Percentiles rank a stretch among this genome's conserved stretches.
Evolutionary conservation across 1,140 invertebrate species (phyloP).

Genomic region (Meloidogyne exigua): DNA sequence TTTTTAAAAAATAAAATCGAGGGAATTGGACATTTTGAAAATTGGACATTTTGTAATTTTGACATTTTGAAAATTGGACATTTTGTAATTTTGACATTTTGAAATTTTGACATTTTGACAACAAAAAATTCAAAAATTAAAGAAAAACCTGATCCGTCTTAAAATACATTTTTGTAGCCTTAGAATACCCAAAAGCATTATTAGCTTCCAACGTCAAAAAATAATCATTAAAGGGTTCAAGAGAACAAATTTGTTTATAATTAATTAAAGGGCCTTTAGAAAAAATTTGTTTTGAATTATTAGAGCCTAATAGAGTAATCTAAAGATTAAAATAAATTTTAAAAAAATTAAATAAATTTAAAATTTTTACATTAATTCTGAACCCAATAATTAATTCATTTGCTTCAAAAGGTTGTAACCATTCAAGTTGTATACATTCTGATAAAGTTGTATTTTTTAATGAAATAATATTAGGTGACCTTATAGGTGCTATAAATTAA

Average conservation of each 20-base stretch:
- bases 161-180: constrained; percentile 42
- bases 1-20: no score
- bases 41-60: not conserved
- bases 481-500: constrained; percentile 41
- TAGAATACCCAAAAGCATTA: constrained; percentile 61
- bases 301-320: constrained; percentile 47
- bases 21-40: no score
- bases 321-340: constrained; percentile 19
- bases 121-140: not conserved
- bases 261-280: constrained; percentile 37
- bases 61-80: not conserved
- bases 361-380: constrained; percentile 49
- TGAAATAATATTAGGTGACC: constrained; percentile 45
- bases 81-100: no score
- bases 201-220: constrained; percentile 57
- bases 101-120: no score
- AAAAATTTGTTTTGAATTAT: constrained; percentile 55
- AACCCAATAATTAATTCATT: constrained; percentile 45
- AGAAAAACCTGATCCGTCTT: constrained; percentile 49
- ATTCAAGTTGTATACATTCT: constrained; percentile 52
- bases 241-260: constrained; percentile 38
- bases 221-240: constrained; percentile 40
- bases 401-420: constrained; percentile 30
- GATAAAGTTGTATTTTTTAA: constrained; percentile 45
- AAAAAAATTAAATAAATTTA: constrained; percentile 20